Evolutionary conservation across 2,888 invertebrate species (phyloP), one percentile per base, ranked within the genome.

Genomic region (Marasmarcha lunaedactyla): DNA sequence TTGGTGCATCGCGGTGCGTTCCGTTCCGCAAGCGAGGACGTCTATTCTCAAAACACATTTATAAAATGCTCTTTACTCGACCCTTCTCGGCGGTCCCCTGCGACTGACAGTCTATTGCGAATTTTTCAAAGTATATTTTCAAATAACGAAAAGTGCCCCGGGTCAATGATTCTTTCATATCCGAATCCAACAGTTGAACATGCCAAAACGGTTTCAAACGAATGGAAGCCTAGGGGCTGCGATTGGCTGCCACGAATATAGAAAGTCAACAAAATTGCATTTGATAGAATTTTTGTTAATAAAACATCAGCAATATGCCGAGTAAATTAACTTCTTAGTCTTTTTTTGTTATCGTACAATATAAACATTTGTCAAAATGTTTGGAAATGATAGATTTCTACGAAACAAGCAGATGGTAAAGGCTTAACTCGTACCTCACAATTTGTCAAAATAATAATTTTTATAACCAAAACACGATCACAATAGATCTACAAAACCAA

Each of bases 1-100:
- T 83, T 76, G 76, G 73, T 76, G 73, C 78, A 78, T 74, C 70
- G 74, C 56, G 55, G 68, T 76, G 78, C 77, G 37, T 26, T 41
- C 77, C 78, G 77, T 78, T 77, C 67, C 62, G 59, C 59, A 61
- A 59, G 50, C 58, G 63, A 58, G 52, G 52, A 44, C 44, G 41
- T 55, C 65, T 67, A 66, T 71, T 70, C 70, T 72, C 65, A 70
- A 71, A 78, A 79, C 70, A 81, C 76, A 78, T 83, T 81, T 78
- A 73, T 79, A 81, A 79, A 79, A 78, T 72, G 72, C 73, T 81
- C 71, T 76, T 76, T 76, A 71, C 65, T 67, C 63, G 72, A 62
- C 71, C 73, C 62, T 11, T 11, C 68, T 50, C 62, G 56, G 53
- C 55, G 59, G 61, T 76, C 78, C 70, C 71, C 64, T 71, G 74